Percentiles rank a stretch among this genome's conserved stretches.
Conservation (phyloP, 2,888 invertebrate genomes). For the Endotricha flammealis region DNA sequence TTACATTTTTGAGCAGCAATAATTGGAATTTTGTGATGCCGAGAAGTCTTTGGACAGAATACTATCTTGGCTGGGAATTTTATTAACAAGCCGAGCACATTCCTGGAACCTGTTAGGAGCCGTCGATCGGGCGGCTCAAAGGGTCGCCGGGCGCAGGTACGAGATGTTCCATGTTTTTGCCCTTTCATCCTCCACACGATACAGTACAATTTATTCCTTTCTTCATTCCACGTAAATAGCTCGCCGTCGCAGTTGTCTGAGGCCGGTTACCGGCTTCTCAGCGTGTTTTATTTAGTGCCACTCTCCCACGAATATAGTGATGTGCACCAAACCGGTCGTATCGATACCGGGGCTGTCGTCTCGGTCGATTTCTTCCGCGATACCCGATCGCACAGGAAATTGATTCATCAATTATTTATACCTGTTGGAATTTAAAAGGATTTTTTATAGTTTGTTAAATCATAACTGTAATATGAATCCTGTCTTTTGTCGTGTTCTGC, state of each 20-base stretch:
- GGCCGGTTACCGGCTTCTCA: conserved; percentile 20
- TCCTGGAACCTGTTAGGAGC: conserved; percentile 41
- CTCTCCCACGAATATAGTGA: conserved; percentile 49
- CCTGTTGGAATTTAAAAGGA: conserved; percentile 45
- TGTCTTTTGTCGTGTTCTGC: conserved; percentile 17
- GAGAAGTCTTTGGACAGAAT: conserved; percentile 32
- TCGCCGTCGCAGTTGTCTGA: conserved; percentile 26
- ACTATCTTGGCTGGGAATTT: conserved; percentile 27
- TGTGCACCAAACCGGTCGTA: conserved; percentile 42
- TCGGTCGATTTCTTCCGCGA: conserved; percentile 59
- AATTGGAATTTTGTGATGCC: conserved; percentile 22
- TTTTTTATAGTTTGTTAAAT: conserved; percentile 35
- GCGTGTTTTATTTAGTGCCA: conserved; percentile 36
- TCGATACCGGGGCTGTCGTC: conserved; percentile 43
- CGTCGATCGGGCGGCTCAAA: conserved; percentile 34
- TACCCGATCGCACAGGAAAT: conserved; percentile 35
- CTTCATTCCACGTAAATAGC: conserved; percentile 38
- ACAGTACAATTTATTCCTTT: conserved; percentile 41
- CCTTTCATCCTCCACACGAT: conserved; percentile 39
- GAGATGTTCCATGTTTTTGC: conserved; percentile 40
- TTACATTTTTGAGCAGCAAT: background rate
- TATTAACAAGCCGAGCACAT: conserved; percentile 34
- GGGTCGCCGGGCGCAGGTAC: conserved; percentile 41
- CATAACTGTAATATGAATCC: conserved; percentile 39
- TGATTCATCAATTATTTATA: conserved; percentile 61